Percentiles rank a stretch among this genome's conserved stretches.
Conservation (phyloP, 2,113 vertebrate species). For the Reinhardtius hippoglossoides region DNA sequence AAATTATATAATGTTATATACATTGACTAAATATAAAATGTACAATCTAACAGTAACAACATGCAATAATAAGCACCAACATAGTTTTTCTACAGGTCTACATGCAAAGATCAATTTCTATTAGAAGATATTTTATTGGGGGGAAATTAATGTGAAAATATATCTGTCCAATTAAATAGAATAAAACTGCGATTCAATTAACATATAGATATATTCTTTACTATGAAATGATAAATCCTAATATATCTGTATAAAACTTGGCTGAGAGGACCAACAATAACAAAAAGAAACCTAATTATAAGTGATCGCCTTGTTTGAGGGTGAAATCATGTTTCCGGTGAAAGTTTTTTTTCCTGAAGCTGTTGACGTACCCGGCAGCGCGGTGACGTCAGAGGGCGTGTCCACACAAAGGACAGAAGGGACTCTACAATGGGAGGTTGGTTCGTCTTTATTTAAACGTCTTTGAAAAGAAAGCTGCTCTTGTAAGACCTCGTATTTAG, state of each 20-base stretch:
- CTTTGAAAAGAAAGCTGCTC: neutral
- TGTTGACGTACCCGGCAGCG: constrained; percentile 29
- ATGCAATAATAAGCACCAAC: neutral
- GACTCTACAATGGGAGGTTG: constrained; percentile 80
- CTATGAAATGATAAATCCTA: too few relatives aligned
- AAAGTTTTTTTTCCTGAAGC: neutral
- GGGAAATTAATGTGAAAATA: too few relatives aligned
- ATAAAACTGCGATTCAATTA: too few relatives aligned
- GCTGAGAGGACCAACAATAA: too few relatives aligned
- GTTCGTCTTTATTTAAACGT: constrained; percentile 48
- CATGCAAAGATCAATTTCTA: too few relatives aligned
- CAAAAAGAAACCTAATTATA: too few relatives aligned
- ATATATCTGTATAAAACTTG: too few relatives aligned
- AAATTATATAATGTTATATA: too few relatives aligned
- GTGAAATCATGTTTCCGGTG: neutral
- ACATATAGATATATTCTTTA: too few relatives aligned
- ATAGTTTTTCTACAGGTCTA: neutral
- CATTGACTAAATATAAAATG: neutral
- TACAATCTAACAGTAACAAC: neutral
- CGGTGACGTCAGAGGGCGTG: constrained; percentile 69
- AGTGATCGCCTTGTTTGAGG: neutral
- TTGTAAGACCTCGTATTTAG: neutral
- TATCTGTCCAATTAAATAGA: too few relatives aligned
- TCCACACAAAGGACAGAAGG: constrained; percentile 64
- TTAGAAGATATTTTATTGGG: too few relatives aligned